Evolutionary conservation across 2,797 vertebrate species (phyloP).

Genomic region (Ctenopoma kingsleyae): DNA sequence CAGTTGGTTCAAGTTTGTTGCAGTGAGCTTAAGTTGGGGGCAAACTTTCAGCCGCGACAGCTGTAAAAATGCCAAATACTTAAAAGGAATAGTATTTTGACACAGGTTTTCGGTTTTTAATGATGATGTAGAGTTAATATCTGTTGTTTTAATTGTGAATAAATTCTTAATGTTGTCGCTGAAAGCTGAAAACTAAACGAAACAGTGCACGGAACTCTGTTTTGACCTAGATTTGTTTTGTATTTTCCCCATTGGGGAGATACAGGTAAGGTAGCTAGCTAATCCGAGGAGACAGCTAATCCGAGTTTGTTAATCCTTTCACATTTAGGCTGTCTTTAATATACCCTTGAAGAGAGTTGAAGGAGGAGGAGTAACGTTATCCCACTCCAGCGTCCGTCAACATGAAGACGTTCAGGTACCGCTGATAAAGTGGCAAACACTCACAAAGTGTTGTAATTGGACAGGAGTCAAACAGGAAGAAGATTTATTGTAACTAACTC

Average conservation of each 20-base stretch:
- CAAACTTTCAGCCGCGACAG: not conserved
- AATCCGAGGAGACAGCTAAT: slow-evolving; percentile 59
- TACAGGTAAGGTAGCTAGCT: slow-evolving; percentile 29
- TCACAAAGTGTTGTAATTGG: not conserved
- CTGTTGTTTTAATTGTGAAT: not conserved
- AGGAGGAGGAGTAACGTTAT: slow-evolving; percentile 3
- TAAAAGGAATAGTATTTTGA: fast-evolving
- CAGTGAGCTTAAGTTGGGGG: not conserved
- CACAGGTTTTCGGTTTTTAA: too few species aligned
- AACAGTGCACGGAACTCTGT: slow-evolving; percentile 22
- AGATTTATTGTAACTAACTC: too few species aligned
- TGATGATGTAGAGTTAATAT: not conserved
- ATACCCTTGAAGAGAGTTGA: not conserved
- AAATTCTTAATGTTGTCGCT: not conserved
- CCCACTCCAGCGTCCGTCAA: too few species aligned
- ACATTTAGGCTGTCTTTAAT: slow-evolving; percentile 7
- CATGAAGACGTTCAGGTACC: not conserved
- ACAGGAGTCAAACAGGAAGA: not conserved
- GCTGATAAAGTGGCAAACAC: slow-evolving; percentile 7
- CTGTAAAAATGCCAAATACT: fast-evolving
- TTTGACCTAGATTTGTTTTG: slow-evolving; percentile 68
- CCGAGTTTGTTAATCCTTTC: slow-evolving; percentile 62
- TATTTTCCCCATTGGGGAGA: not conserved
- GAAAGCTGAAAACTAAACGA: not conserved
- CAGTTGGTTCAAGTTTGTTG: not conserved